These are phyloP conservation scores for Solenopsis invicta DNA, from an alignment of 1,140 invertebrate genomes.

Conservation along the genomic window DNA sequence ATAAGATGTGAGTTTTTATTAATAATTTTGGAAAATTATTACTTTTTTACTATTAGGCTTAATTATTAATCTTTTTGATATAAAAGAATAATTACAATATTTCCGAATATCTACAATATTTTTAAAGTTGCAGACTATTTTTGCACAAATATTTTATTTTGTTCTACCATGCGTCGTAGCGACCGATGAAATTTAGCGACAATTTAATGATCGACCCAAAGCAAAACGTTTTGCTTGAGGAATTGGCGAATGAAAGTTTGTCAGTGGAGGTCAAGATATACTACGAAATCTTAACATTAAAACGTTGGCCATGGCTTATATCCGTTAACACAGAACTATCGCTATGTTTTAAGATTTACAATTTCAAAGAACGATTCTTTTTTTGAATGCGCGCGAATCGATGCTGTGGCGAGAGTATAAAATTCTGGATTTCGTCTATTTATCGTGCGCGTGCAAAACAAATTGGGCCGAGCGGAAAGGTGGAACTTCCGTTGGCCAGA, in stretches of 20 bases:
- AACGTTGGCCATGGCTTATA: neutral
- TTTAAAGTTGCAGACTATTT: too few relatives aligned
- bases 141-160: too few relatives aligned
- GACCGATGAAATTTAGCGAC: neutral
- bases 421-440: neutral
- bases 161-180: too few relatives aligned
- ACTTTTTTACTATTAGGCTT: too few relatives aligned
- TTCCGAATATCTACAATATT: too few relatives aligned
- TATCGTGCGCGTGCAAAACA: neutral
- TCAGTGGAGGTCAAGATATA: neutral
- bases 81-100: too few relatives aligned
- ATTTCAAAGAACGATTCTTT: neutral
- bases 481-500: neutral
- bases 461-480: neutral
- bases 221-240: neutral
- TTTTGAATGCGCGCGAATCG: neutral
- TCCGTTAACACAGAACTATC: neutral
- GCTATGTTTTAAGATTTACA: conserved; percentile 7
- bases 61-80: too few relatives aligned
- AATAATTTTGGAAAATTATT: too few relatives aligned
- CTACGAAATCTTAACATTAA: conserved; percentile 9
- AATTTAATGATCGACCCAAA: too few relatives aligned
- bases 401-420: neutral
- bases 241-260: conserved; percentile 7
- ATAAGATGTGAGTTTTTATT: too few relatives aligned